Evolutionary conservation across 2,113 vertebrate species (phyloP), one percentile per base, ranked within the genome.

Genomic region (Larimichthys polyactis): DNA sequence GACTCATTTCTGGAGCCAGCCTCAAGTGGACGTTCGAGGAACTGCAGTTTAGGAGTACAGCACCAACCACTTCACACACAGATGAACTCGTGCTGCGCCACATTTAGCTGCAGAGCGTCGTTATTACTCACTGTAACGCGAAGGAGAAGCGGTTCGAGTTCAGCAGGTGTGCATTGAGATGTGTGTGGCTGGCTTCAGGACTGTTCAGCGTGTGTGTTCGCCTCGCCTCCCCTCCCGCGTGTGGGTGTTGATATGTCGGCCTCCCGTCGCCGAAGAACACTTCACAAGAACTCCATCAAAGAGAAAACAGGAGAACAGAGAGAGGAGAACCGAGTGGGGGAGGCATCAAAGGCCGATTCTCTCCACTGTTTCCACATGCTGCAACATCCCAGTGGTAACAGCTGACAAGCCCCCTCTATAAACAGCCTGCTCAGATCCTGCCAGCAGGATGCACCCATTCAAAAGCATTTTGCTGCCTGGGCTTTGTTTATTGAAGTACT

Each of bases 401-500:
- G 93, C 90, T 92, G 92, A 95, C 94, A 91, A 90, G 91, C 84
- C 79, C 90, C 44, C 92, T 94, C 89, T 36, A 79, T 88, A 94
- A 95, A 94, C 93, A 95, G 86, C 75, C 88, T 79, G 84, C 86
- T 94, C 89, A 94, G 92, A 92, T 94, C 94, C 88, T 92, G 84
- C 78, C 92, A 93, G 94, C 94, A 91, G 93, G 94, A 91, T 58
- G 78, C 84, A 52, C 43, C 91, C 88, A 93, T 90, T 94, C 89
- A 91, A 86, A 72, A 73, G 86, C 89, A 82, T 80, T 91, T 84
- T 84, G 82, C 86, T 90, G 80, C 52, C 67, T 29, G 72, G 80
- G 8, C 90, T 92, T 92, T 95, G 93, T 94, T 95, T 94, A 86
- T 87, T 83, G 89, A 93, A 92, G 90, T 85, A 84, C 75, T 88